Percentiles rank a stretch among this genome's conserved stretches.
phyloP scores from a whole-genome alignment of 2,888 invertebrate genomes.

The Cerastis leucographa region DNA sequence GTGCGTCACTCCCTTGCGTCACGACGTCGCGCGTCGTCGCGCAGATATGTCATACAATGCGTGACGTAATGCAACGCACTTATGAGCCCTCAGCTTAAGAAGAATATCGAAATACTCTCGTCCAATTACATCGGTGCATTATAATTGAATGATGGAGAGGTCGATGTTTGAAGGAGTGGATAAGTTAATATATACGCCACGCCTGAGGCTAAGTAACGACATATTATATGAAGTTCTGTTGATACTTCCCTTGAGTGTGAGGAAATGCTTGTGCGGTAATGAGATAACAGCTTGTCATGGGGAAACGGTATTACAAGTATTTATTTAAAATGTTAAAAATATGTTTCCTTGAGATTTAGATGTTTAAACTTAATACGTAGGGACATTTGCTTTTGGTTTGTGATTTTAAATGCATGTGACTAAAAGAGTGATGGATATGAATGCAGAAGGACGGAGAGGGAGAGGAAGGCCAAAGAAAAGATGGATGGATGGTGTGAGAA shows the following conservation, averaged over 20 bases:
- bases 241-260: neutral
- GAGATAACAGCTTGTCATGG: neutral
- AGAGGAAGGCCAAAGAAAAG: no score
- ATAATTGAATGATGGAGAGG: slow-evolving; percentile 60
- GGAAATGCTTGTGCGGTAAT: slow-evolving; percentile 7
- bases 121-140: slow-evolving; percentile 11
- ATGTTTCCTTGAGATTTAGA: neutral
- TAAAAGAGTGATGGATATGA: no score
- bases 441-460: no score
- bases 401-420: no score
- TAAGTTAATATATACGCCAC: slow-evolving; percentile 29
- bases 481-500: no score
- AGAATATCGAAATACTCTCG: slow-evolving; percentile 25
- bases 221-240: neutral
- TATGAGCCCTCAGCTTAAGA: no score
- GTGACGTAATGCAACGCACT: no score
- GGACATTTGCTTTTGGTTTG: neutral
- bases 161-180: slow-evolving; percentile 42
- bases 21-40: no score
- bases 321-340: neutral
- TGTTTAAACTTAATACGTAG: neutral
- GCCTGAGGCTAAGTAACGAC: slow-evolving; percentile 14
- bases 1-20: no score
- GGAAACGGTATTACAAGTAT: neutral
- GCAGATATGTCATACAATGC: no score